Evolutionary conservation across 2,113 vertebrate genomes (phyloP).

Genomic region (Probosciger aterrimus): DNA sequence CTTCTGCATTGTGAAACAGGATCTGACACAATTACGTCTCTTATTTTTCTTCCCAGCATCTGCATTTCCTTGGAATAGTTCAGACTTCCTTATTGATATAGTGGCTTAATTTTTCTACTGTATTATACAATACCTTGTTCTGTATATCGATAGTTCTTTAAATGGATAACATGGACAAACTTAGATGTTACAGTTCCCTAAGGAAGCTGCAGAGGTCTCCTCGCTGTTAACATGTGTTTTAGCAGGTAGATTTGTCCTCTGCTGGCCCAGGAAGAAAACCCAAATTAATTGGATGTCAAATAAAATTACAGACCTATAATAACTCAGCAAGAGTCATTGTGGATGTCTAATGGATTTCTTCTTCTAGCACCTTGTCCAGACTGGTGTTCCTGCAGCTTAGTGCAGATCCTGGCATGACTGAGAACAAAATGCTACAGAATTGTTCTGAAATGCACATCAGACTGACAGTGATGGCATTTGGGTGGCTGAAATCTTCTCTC

Average conservation of each 20-base stretch:
- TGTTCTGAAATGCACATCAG: slow-evolving; percentile 37
- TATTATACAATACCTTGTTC: not conserved
- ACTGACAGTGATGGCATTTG: slow-evolving; percentile 43
- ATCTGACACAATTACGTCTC: not conserved
- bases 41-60: not conserved
- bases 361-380: not conserved
- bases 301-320: not conserved
- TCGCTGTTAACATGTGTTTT: not conserved
- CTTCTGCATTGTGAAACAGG: not conserved
- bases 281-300: not conserved
- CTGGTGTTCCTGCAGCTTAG: not conserved
- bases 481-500: slow-evolving; percentile 6
- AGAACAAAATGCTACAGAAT: slow-evolving; percentile 15
- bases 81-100: not conserved
- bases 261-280: not conserved
- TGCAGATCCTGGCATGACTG: not conserved
- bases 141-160: not conserved
- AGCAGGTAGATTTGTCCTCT: not conserved
- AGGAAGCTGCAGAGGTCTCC: not conserved
- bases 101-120: not conserved
- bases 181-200: not conserved
- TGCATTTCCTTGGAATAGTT: not conserved
- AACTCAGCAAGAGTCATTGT: not conserved
- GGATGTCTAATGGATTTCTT: not conserved
- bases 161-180: not conserved